Base-by-base conservation (phyloP, 2,888 invertebrate species). In the Orgyia antiqua region DNA sequence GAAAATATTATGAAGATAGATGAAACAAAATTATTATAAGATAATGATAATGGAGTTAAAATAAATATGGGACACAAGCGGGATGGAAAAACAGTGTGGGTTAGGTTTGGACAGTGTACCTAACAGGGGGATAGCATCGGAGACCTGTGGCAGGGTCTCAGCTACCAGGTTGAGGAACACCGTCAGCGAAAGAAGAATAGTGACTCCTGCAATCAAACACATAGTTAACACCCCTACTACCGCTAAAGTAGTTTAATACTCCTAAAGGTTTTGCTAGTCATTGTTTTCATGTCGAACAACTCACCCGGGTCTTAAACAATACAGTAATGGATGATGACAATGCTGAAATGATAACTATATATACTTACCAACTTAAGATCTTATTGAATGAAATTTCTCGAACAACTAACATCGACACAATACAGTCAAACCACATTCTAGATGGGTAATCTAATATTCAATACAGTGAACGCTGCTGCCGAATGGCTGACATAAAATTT, bases 151-250 rank as follows among this genome's bases (percentile, higher is more conserved):
- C 94, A 98, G 95, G 89, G 98, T 97, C 93, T 98, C 98, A 68
- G 98, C 97, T 88, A 99, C 98, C 91, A 98, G 94, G 91, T 98
- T 96, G 91, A 98, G 95, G 92, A 99, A 99, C 91, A 99, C 98
- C 90, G 98, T 98, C 91, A 99, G 94, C 88, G 98, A 98, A 87
- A 99, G 96, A 89, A 98, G 94, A 89, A 98, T 97, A 89, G 97
- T 97, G 90, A 98, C 97, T 91, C 97, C 97, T 97, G 94, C 88
- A 94, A 94, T 90, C 91, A 89, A 89, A 89, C 82, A 89, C 72
- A 88, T 68, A 71, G 84, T 88, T 87, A 88, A 87, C 86, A 79
- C 42, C 68, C 72, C 70, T 59, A 65, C 52, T 10, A 23, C 24
- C 13, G 24, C 13, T 12, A 12, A 24, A 4, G 17, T 23, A 8